Conservation (phyloP, 2,113 vertebrate species). For the Stigmatopora argus region DNA sequence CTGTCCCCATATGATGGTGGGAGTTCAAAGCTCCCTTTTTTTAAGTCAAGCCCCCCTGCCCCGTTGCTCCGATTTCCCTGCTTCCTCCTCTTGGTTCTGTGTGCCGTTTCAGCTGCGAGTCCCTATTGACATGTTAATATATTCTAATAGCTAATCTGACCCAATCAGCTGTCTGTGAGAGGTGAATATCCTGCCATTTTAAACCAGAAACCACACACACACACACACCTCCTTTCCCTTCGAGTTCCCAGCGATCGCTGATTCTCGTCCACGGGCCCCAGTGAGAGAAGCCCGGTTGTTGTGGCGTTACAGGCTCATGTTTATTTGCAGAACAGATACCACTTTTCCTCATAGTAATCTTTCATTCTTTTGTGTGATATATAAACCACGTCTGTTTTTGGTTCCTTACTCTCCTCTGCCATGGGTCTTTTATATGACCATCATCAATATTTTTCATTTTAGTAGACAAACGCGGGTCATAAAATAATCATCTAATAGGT, state of each 20-base stretch:
- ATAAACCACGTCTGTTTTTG: slow-evolving; percentile 38
- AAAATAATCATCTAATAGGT: slow-evolving; percentile 51
- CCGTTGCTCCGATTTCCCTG: not conserved
- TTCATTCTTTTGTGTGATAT: slow-evolving; percentile 31
- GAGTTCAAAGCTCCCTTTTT: slow-evolving; percentile 12
- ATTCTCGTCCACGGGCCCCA: not conserved
- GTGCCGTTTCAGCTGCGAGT: slow-evolving; percentile 60
- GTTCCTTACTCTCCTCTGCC: slow-evolving; percentile 27
- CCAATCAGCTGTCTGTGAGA: slow-evolving; percentile 44
- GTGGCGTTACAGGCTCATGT: slow-evolving; percentile 16
- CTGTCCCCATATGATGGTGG: not conserved
- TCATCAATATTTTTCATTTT: slow-evolving; percentile 27
- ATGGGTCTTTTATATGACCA: slow-evolving; percentile 13
- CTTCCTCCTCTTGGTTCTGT: slow-evolving; percentile 19
- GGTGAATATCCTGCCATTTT: slow-evolving; percentile 33
- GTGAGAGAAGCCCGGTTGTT: not conserved
- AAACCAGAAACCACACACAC: slow-evolving; percentile 15
- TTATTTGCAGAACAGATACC: slow-evolving; percentile 27
- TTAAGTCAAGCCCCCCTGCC: not conserved
- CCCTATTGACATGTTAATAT: slow-evolving; percentile 69
- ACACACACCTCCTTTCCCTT: slow-evolving; percentile 47
- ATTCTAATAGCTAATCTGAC: slow-evolving; percentile 62
- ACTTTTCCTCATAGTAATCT: slow-evolving; percentile 7
- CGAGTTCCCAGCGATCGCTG: not conserved
- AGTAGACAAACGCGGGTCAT: slow-evolving; percentile 42